These are phyloP conservation scores for Enteromius radiatus DNA, from an alignment of 2,797 vertebrate species.

Conservation along the genomic window DNA sequence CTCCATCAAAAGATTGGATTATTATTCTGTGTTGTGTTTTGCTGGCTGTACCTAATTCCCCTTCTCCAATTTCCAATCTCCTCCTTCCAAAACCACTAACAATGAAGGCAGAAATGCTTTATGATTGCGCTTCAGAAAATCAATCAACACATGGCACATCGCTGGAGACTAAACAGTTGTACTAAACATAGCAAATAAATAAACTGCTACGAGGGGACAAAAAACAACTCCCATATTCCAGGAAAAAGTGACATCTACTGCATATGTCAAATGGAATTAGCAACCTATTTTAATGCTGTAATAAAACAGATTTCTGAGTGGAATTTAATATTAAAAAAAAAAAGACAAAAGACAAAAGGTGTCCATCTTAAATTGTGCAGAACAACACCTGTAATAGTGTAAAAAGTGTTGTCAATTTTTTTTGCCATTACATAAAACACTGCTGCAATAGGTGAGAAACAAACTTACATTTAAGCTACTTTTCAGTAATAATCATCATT, in stretches of 20 bases:
- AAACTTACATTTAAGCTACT: too few species aligned
- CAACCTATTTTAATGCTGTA: too few species aligned
- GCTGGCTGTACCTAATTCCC: constrained; percentile 20
- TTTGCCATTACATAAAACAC: too few species aligned
- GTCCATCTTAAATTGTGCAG: not conserved
- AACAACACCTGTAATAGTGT: too few species aligned
- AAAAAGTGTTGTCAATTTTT: not conserved
- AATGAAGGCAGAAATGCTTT: constrained; percentile 40
- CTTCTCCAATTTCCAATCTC: constrained; percentile 44
- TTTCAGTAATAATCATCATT: too few species aligned
- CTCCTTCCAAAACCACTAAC: constrained; percentile 33
- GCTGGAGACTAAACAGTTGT: not conserved
- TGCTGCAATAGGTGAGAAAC: too few species aligned
- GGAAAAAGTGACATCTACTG: not conserved
- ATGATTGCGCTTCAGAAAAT: constrained; percentile 35
- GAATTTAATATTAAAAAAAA: not conserved
- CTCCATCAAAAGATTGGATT: constrained; percentile 37
- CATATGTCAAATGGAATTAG: not conserved
- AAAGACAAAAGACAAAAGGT: not conserved
- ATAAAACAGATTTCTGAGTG: not conserved
- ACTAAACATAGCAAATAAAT: constrained; percentile 26
- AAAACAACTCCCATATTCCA: not conserved
- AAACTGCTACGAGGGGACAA: not conserved
- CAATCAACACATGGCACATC: constrained; percentile 22
- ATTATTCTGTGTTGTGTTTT: constrained; percentile 29